These are phyloP conservation scores for Picathartes gymnocephalus DNA, from an alignment of 2,113 vertebrate genomes.

Conservation along the genomic window DNA sequence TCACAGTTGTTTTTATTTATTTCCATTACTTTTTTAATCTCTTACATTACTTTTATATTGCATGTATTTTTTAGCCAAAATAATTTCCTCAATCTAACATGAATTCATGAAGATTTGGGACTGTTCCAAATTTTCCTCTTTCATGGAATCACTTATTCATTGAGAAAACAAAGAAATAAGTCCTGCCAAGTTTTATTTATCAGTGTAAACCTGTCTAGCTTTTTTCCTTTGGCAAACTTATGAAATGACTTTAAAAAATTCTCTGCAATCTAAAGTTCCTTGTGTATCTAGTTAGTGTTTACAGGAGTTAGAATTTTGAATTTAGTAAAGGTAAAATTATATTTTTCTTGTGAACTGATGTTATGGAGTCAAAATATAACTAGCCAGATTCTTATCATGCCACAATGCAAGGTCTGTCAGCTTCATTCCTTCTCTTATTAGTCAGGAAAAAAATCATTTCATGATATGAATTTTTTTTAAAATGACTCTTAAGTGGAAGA, in stretches of 20 bases:
- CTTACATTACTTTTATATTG: neutral
- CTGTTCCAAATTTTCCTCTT: neutral
- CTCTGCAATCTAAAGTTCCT: neutral
- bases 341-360: neutral
- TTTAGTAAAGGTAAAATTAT: neutral
- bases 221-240: neutral
- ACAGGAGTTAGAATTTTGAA: neutral
- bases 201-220: neutral
- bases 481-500: neutral
- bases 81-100: neutral
- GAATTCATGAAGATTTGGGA: neutral
- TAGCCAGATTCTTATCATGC: neutral
- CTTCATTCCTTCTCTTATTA: neutral
- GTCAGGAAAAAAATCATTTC: neutral
- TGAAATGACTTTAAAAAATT: neutral
- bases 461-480: neutral
- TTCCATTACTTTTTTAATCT: neutral
- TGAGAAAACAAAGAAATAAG: neutral
- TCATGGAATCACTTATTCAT: neutral
- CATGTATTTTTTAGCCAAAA: neutral
- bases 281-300: neutral
- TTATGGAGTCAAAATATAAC: neutral
- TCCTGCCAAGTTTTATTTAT: neutral
- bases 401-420: neutral
- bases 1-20: neutral